Base-by-base conservation (phyloP, 1,140 invertebrate genomes). In the Zaprionus capensis region DNA sequence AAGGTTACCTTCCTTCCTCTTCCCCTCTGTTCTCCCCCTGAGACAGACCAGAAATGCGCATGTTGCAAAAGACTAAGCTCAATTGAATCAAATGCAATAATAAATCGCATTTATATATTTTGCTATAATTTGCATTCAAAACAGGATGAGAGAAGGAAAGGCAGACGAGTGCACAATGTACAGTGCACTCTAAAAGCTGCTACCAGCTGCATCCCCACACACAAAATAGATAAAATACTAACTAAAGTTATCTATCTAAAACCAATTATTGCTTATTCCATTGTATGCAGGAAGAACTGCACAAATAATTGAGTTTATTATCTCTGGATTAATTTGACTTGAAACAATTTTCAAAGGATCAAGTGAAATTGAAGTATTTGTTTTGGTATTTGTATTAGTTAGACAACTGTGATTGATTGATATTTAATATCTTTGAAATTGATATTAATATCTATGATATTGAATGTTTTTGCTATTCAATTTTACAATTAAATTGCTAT, bases 21-120 rank as follows among this genome's bases (percentile, higher is more conserved):
- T 41, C 15, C 38, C 38, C 15, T 15, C 1, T 1, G 0, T 15
- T 6, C 36, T 12, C n/a, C n/a, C n/a, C 1, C 41, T 1, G n/a
- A 11, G 61, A 41, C 56, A 7, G 63, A 57, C 80, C 31, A 62
- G 66, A 81, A 90, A 90, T 90, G 81, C 76, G 81, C 84, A 76
- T 70, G 77, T 76, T 71, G 77, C 14, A 77, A 67, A 74, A 65
- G 58, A 79, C 61, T 28, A 80, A 56, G 59, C 41, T 74, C 85
- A 90, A 90, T 87, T 90, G 68, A 90, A 88, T 88, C 77, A 81
- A 88, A 81, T 69, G 65, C 55, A 90, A 79, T 81, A 85, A 90
- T 76, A 81, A 90, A 88, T 90, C 68, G 81, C 75, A 88, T 90
- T 85, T 90, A 79, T 81, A 51, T 80, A 17, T 46, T 53, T 81